phyloP scores from a whole-genome alignment of 2,888 invertebrate genomes.

The Stenichneumon culpator region DNA sequence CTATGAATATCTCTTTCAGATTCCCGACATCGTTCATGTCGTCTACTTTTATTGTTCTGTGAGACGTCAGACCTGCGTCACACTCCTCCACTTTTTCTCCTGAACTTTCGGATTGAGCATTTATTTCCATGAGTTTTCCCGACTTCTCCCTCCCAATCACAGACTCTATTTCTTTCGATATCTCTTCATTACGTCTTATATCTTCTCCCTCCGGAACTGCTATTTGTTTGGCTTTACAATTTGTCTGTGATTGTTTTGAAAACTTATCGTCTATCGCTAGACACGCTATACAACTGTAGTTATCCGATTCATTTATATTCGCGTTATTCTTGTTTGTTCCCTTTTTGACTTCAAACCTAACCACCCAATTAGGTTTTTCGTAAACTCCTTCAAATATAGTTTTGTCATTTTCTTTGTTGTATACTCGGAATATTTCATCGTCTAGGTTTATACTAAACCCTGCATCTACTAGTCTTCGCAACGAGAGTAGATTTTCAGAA shows the following conservation, averaged over 20 bases:
- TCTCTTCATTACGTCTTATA: constrained; percentile 10
- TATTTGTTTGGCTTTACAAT: constrained; percentile 28
- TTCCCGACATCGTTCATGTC: constrained; percentile 14
- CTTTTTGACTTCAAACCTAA: constrained; percentile 51
- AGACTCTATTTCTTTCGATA: constrained; percentile 10
- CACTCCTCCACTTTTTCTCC: constrained; percentile 21
- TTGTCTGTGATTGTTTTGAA: constrained; percentile 59
- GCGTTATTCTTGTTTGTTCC: constrained; percentile 1
- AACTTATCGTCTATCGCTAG: constrained; percentile 46
- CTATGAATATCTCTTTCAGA: constrained; percentile 17
- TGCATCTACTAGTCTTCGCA: constrained; percentile 66
- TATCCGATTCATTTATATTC: constrained; percentile 25
- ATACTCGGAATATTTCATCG: constrained; percentile 52
- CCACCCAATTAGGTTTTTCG: constrained; percentile 49
- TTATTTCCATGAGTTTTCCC: constrained; percentile 33
- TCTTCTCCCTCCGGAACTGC: constrained; percentile 52
- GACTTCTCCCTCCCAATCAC: constrained; percentile 50
- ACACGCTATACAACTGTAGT: constrained; percentile 45
- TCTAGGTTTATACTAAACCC: constrained; percentile 66
- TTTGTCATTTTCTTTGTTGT: constrained; percentile 50
- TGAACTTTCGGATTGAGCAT: constrained; percentile 9
- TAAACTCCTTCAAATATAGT: constrained; percentile 41
- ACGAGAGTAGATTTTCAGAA: constrained; percentile 71
- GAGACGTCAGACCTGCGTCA: constrained; percentile 16
- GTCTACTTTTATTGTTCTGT: constrained; percentile 28